phyloP scores from a whole-genome alignment of 2,797 vertebrate genomes.

The Emydoidea blandingii region DNA sequence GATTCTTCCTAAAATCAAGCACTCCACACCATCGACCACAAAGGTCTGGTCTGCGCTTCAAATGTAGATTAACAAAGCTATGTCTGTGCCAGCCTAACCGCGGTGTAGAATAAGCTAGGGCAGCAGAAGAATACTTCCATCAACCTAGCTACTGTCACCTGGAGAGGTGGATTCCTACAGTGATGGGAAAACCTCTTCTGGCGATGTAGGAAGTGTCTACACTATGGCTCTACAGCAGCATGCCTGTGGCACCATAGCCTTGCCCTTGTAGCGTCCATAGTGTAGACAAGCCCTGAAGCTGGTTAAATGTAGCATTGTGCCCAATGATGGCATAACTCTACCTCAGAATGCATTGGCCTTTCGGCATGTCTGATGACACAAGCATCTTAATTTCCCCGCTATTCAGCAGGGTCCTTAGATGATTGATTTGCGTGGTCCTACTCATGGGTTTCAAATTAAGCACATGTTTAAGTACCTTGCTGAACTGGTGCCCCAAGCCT shows the following conservation, averaged over 20 bases:
- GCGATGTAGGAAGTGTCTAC: neutral
- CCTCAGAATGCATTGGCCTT: fast-evolving
- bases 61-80: neutral
- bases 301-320: fast-evolving
- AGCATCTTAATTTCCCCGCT: neutral
- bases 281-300: neutral
- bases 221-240: neutral
- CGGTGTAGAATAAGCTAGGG: neutral
- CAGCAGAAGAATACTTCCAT: neutral
- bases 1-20: neutral
- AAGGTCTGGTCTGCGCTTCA: neutral
- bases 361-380: neutral
- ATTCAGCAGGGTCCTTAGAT: neutral
- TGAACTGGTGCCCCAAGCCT: neutral
- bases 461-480: neutral
- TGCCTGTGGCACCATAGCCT: neutral
- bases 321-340: neutral
- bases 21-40: neutral
- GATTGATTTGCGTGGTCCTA: neutral
- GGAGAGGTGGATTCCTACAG: neutral
- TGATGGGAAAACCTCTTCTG: neutral
- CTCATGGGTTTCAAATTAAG: neutral
- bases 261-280: neutral
- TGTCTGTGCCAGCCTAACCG: neutral
- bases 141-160: neutral